These are phyloP conservation scores for Bos taurus DNA, from an alignment of 2,113 vertebrate species.

Conservation along the genomic window ARS-UCD2.0 NC_037354.1:13653001-13653500, in stretches of 20 bases:
- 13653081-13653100: background rate
- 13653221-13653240: slow-evolving; percentile 95
- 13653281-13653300: slow-evolving; percentile 93
- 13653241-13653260: slow-evolving; percentile 91
- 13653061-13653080: slow-evolving; percentile 19
- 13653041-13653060: background rate
- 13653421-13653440: background rate
- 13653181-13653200: slow-evolving; percentile 97
- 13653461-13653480: background rate
- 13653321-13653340: slow-evolving; percentile 95
- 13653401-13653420: background rate
- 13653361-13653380: background rate
- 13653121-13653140: slow-evolving; percentile 61
- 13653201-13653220: slow-evolving; percentile 99
- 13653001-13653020: background rate
- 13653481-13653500: background rate
- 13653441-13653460: background rate
- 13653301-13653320: slow-evolving; percentile 94
- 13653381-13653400: background rate
- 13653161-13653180: slow-evolving; percentile 95
- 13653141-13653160: slow-evolving; percentile 94
- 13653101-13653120: slow-evolving; percentile 11
- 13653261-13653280: slow-evolving; percentile 93
- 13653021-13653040: background rate
- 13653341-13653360: slow-evolving; percentile 84